A percentile compares a stretch with the other conserved stretches of the same genome.
These are phyloP conservation scores for Cepaea hortensis DNA, from an alignment of 2,888 invertebrate species.

Conservation along the genomic window DNA sequence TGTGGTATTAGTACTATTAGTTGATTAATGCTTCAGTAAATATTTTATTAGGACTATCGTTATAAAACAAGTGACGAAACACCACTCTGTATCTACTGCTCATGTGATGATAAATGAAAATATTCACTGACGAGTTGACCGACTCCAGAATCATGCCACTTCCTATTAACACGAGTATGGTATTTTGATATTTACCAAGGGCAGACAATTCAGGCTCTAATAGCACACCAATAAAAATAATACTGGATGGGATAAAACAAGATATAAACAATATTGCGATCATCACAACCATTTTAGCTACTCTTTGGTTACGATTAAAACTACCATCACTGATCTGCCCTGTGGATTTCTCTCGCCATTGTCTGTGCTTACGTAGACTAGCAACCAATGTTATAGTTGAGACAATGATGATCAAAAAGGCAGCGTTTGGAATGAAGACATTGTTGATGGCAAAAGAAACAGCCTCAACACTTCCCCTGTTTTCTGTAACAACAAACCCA, in stretches of 20 bases:
- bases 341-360: neutral
- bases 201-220: neutral
- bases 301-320: neutral
- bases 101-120: slow-evolving; percentile 21
- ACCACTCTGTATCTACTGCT: slow-evolving; percentile 15
- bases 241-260: neutral
- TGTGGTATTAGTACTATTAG: too few relatives aligned
- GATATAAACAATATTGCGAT: neutral
- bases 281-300: neutral
- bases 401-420: neutral
- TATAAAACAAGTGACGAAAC: neutral
- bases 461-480: neutral
- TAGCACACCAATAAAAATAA: neutral
- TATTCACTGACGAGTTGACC: neutral
- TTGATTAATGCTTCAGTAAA: too few relatives aligned
- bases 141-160: neutral
- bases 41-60: too few relatives aligned
- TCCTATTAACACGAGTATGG: neutral
- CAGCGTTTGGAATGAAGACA: neutral
- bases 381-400: neutral
- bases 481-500: neutral
- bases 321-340: neutral
- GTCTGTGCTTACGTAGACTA: neutral
- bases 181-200: neutral
- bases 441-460: neutral